These are phyloP conservation scores for Microctenopoma lineatum DNA, from an alignment of 2,797 vertebrate species.

Conservation along the genomic window DNA sequence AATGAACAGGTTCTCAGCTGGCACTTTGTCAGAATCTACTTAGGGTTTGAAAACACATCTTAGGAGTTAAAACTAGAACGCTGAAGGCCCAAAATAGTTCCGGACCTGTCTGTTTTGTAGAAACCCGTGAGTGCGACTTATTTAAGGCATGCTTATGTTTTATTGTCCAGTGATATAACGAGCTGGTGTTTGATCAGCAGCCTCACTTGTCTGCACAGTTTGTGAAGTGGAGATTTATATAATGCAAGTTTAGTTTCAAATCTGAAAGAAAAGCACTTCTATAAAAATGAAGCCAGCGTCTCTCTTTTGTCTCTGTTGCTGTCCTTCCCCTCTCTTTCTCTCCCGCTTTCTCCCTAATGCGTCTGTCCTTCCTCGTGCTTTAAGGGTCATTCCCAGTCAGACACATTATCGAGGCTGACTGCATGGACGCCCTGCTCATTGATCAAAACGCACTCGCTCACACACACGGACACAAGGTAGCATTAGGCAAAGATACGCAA, in stretches of 20 bases:
- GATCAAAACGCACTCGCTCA: slow-evolving; percentile 60
- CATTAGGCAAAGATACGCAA: slow-evolving; percentile 33
- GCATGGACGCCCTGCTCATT: slow-evolving; percentile 55
- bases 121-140: slow-evolving; percentile 20
- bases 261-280: slow-evolving; percentile 27
- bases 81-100: slow-evolving; percentile 26
- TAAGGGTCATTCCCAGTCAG: slow-evolving; percentile 64
- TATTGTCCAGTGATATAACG: too few relatives aligned
- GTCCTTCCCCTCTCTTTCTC: slow-evolving; percentile 10
- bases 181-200: too few relatives aligned
- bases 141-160: neutral
- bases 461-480: slow-evolving; percentile 16
- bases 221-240: too few relatives aligned
- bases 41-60: slow-evolving; percentile 49
- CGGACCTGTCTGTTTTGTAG: slow-evolving; percentile 23
- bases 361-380: slow-evolving; percentile 58
- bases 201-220: too few relatives aligned
- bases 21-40: slow-evolving; percentile 40
- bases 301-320: neutral
- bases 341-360: slow-evolving; percentile 34
- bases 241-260: slow-evolving; percentile 29
- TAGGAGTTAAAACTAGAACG: slow-evolving; percentile 38
- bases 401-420: slow-evolving; percentile 69
- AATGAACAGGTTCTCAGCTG: slow-evolving; percentile 54
- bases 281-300: slow-evolving; percentile 23